Evolutionary conservation across 2,888 invertebrate genomes (phyloP).

Genomic region (Perdita meconis): DNA sequence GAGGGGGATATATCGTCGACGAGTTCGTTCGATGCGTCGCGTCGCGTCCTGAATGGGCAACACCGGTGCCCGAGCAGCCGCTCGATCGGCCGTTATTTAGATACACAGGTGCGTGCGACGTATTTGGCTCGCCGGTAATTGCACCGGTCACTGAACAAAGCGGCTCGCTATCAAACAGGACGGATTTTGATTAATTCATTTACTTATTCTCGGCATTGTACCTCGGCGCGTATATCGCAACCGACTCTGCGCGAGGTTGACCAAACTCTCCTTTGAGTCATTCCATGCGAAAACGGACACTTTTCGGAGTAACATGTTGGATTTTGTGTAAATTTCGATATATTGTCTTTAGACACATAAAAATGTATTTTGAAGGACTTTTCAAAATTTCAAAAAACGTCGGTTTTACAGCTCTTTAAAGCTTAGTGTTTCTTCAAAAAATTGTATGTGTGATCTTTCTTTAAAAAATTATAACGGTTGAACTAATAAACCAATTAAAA

Average conservation of each 20-base stretch:
- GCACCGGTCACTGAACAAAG: slow-evolving; percentile 45
- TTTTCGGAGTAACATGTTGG: too few species aligned
- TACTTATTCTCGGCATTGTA: slow-evolving; percentile 49
- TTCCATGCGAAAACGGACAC: too few species aligned
- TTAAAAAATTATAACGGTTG: too few species aligned
- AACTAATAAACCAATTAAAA: too few species aligned
- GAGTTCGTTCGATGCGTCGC: background rate
- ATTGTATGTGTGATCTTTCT: too few species aligned
- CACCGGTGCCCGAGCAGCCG: slow-evolving; percentile 8
- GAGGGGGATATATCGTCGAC: slow-evolving; percentile 26
- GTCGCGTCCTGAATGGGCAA: slow-evolving; percentile 5
- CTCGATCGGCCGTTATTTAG: slow-evolving; percentile 34
- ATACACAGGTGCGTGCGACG: slow-evolving; percentile 54
- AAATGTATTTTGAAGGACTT: too few species aligned
- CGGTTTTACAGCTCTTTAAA: too few species aligned
- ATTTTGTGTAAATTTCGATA: too few species aligned
- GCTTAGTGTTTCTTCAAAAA: too few species aligned
- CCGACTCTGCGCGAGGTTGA: slow-evolving; percentile 28
- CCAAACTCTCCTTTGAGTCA: slow-evolving; percentile 3
- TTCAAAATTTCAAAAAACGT: too few species aligned
- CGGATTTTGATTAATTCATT: slow-evolving; percentile 64
- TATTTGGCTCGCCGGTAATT: slow-evolving; percentile 53
- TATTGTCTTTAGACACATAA: too few species aligned
- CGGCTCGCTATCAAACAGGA: slow-evolving; percentile 55
- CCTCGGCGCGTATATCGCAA: slow-evolving; percentile 38